A percentile compares a stretch with the other conserved stretches of the same genome.
phyloP scores from a whole-genome alignment of 1,140 invertebrate genomes.

The Lucilia sericata region DNA sequence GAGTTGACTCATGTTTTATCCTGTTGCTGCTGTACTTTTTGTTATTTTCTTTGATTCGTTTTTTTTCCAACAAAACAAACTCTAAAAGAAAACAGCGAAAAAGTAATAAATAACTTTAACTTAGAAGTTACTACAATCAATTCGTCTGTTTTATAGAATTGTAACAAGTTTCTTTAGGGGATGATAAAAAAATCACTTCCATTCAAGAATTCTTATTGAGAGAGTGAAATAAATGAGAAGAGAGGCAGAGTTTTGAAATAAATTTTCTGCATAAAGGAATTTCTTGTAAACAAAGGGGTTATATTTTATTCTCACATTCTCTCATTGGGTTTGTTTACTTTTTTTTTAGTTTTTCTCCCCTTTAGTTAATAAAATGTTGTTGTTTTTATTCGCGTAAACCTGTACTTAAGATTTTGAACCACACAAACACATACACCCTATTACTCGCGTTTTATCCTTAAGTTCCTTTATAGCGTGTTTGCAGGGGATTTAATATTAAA shows the following conservation, averaged over 20 bases:
- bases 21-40: slow-evolving; percentile 41
- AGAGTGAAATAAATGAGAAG: not conserved
- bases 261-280: not conserved
- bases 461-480: no score
- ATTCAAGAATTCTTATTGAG: not conserved
- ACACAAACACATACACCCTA: not conserved
- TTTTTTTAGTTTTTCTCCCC: not conserved
- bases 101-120: slow-evolving; percentile 23
- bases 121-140: slow-evolving; percentile 20
- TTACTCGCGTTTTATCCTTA: no score
- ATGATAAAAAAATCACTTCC: not conserved
- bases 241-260: not conserved
- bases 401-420: not conserved
- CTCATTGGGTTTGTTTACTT: not conserved
- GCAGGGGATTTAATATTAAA: no score
- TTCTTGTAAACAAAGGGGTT: slow-evolving; percentile 9
- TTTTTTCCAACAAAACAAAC: not conserved
- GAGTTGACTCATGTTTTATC: slow-evolving; percentile 14
- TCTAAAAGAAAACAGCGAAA: not conserved
- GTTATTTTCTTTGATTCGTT: not conserved
- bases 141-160: not conserved
- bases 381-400: slow-evolving; percentile 24
- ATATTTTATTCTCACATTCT: not conserved
- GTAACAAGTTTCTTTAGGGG: slow-evolving; percentile 13
- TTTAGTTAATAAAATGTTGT: not conserved